Base-by-base conservation (phyloP, 1,140 invertebrate genomes). In the Drosophila lacertosa region DNA sequence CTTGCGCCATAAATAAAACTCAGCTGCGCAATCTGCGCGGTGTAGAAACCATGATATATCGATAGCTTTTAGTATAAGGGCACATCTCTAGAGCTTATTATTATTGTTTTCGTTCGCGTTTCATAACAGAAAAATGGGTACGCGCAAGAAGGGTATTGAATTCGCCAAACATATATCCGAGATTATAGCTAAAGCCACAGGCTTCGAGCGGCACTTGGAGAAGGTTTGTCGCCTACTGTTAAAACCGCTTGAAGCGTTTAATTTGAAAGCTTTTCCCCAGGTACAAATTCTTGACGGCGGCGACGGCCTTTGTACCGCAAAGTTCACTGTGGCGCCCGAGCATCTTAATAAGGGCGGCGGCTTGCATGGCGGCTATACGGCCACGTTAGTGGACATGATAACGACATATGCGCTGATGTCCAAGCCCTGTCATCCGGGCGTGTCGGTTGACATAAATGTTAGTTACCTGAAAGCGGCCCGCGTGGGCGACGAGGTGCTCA, bases 281-380 rank as follows among this genome's bases (percentile, higher is more conserved):
- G 90, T 96, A 0, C 93, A 94, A 89, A 91, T 97, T 16, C 65
- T 95, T n/a, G 93, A 93, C 42, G 95, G 94, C 68, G 94, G 92
- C 16, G 91, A 95, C 89, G 96, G 96, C 7, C 91, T 92, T 13
- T 94, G 95, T 78, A 92, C 92, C 24, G 96, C 95, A 22, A 95
- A 98, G 91, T 94, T 99, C 75, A 94, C 93, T 79, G 94, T 99
- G 0, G 92, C 92, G 0, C 91, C 95, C 18, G 95, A 97, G 62
- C 95, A 98, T 91, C 86, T 95, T 0, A 99, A 99, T 91, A 76
- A 92, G 16, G 92, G 91, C 44, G 96, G 96, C 0, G 94, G 94
- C 1, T 91, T 98, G 3, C 97, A 98, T 92, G 97, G 97, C 37
- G 97, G 97, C 10, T 94, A 96, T 68, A 96, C 95, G 9, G 94